Percentiles rank a stretch among this genome's conserved stretches.
phyloP scores from a whole-genome alignment of 1,140 invertebrate genomes.

The Oedothorax gibbosus region DNA sequence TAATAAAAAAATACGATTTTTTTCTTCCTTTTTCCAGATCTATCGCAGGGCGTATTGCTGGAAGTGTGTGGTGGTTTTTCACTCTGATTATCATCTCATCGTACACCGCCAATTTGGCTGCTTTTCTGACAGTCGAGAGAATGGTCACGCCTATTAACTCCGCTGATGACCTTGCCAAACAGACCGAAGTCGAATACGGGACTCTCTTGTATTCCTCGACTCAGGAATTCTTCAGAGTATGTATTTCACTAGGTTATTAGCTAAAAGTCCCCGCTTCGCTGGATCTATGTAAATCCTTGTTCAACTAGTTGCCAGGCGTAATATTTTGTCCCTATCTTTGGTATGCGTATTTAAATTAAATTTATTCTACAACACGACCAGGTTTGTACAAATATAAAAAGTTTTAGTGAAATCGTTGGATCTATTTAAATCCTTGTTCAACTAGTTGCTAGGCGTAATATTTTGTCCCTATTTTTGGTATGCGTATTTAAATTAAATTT shows the following conservation, averaged over 20 bases:
- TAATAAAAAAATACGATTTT: neutral
- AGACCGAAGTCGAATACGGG: constrained; percentile 96
- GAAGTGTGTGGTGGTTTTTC: constrained; percentile 99
- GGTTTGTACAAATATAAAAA: no score
- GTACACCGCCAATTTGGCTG: constrained; percentile 95
- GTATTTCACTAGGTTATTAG: neutral
- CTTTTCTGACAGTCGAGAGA: constrained; percentile 93
- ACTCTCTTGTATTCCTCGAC: constrained; percentile 88
- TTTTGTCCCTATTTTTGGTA: no score
- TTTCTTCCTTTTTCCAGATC: constrained; percentile 74
- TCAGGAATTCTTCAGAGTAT: constrained; percentile 90
- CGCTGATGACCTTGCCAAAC: constrained; percentile 90
- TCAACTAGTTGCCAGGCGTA: no score
- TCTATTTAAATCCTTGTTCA: no score
- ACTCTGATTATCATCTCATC: constrained; percentile 97
- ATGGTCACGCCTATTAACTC: constrained; percentile 96
- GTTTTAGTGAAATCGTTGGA: no score
- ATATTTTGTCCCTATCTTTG: no score
- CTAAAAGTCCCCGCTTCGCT: no score
- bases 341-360: no score
- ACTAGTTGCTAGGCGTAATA: no score
- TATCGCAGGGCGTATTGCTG: constrained; percentile 92
- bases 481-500: no score
- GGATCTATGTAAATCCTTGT: no score
- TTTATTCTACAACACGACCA: no score